Evolutionary conservation across 2,113 vertebrate species (phyloP).

Genomic region (Nansenia antarctica): DNA sequence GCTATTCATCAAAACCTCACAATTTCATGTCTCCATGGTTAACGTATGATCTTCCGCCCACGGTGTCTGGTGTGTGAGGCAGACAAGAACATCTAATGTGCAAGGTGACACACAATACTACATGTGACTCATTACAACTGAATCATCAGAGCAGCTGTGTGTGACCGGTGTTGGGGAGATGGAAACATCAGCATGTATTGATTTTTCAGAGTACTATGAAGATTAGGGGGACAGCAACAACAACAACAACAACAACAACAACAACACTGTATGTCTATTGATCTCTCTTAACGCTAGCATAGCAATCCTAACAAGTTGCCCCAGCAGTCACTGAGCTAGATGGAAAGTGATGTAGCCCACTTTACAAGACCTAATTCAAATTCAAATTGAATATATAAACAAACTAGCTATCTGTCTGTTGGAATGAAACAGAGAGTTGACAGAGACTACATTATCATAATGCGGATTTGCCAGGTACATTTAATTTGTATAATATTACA

Average conservation of each 20-base stretch:
- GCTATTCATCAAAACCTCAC: too few relatives aligned
- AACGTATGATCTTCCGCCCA: too few relatives aligned
- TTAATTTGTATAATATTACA: neutral
- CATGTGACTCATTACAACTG: neutral
- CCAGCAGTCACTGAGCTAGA: neutral
- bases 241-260: too few relatives aligned
- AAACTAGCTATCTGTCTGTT: neutral
- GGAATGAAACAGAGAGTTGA: neutral
- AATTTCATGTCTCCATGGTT: too few relatives aligned
- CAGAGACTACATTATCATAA: constrained; percentile 1
- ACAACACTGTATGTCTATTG: neutral
- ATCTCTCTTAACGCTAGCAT: neutral
- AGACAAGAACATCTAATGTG: neutral
- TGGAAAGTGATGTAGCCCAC: neutral
- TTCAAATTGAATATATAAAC: neutral
- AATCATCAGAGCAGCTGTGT: neutral
- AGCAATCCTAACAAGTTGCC: neutral
- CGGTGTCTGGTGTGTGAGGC: too few relatives aligned
- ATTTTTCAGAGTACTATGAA: neutral
- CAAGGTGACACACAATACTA: too few relatives aligned
- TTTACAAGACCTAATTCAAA: neutral
- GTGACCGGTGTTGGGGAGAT: neutral
- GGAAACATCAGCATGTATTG: neutral
- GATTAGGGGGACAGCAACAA: neutral
- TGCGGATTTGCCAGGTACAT: neutral